Conservation (phyloP, 2,113 vertebrate genomes). For the Melanotaenia duboulayi region DNA sequence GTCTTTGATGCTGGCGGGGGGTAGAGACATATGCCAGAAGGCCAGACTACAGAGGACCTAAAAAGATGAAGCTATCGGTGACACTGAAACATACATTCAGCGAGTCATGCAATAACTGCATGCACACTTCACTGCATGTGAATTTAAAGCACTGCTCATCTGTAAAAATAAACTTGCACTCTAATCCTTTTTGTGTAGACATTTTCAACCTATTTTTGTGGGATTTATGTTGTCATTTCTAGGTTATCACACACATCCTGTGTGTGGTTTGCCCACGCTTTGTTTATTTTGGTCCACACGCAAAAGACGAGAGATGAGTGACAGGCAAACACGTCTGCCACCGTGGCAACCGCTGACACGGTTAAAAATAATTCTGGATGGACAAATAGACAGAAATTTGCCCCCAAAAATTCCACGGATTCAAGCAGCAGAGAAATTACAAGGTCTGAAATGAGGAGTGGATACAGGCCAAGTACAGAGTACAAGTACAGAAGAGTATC, state of each 20-base stretch:
- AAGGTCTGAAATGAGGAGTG: constrained; percentile 76
- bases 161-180: neutral
- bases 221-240: constrained; percentile 13
- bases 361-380: constrained; percentile 67
- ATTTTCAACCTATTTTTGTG: neutral
- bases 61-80: constrained; percentile 31
- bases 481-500: constrained; percentile 14
- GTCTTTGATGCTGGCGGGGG: constrained; percentile 57
- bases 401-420: constrained; percentile 63
- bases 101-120: neutral
- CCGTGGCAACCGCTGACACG: constrained; percentile 75
- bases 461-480: constrained; percentile 52
- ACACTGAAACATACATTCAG: constrained; percentile 27
- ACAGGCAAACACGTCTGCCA: constrained; percentile 72
- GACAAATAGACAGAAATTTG: constrained; percentile 64
- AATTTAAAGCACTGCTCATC: neutral
- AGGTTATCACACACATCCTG: constrained; percentile 11
- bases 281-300: constrained; percentile 27
- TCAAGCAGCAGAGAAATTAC: constrained; percentile 73
- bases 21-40: constrained; percentile 35
- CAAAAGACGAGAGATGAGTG: constrained; percentile 49
- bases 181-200: neutral
- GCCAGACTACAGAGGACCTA: constrained; percentile 31
- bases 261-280: neutral
- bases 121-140: neutral